Conservation (phyloP, 2,888 invertebrate species). For the Trisateles emortualis region DNA sequence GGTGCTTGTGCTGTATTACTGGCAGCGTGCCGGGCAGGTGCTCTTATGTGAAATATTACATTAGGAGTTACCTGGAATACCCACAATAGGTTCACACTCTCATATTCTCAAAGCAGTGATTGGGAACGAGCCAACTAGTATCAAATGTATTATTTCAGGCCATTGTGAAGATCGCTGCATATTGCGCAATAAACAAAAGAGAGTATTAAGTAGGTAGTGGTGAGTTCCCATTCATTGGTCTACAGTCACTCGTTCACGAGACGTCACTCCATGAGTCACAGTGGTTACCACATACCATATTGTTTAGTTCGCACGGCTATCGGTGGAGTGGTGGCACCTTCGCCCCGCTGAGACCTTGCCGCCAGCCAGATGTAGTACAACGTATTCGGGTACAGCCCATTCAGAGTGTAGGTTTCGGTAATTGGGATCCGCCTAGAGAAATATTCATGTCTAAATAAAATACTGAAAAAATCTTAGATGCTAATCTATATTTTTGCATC, state of each 20-base stretch:
- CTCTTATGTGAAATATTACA: conserved; percentile 84
- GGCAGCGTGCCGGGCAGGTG: conserved; percentile 87
- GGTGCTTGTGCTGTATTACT: conserved; percentile 86
- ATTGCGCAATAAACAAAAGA: too few relatives aligned
- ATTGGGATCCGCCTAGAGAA: conserved; percentile 90
- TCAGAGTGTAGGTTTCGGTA: conserved; percentile 94
- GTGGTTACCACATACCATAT: conserved; percentile 93
- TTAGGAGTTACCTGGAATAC: conserved; percentile 80
- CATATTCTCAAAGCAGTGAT: conserved; percentile 61
- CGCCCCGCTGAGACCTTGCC: conserved; percentile 96
- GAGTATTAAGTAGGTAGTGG: too few relatives aligned
- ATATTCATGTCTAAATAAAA: neutral
- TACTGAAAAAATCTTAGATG: too few relatives aligned
- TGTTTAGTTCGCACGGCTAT: conserved; percentile 98
- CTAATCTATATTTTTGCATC: too few relatives aligned
- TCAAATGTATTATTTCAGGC: too few relatives aligned
- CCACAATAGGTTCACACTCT: conserved; percentile 71
- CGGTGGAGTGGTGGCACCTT: conserved; percentile 97
- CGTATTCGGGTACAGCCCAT: conserved; percentile 97
- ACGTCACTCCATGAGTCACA: conserved; percentile 45
- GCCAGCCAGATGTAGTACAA: conserved; percentile 99
- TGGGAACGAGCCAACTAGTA: conserved; percentile 51
- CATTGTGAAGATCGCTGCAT: too few relatives aligned
- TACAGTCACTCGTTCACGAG: conserved; percentile 48
- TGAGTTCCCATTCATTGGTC: conserved; percentile 40